These are phyloP conservation scores for Australoheros facetus DNA, from an alignment of 2,797 vertebrate species.

Conservation along the genomic window DNA sequence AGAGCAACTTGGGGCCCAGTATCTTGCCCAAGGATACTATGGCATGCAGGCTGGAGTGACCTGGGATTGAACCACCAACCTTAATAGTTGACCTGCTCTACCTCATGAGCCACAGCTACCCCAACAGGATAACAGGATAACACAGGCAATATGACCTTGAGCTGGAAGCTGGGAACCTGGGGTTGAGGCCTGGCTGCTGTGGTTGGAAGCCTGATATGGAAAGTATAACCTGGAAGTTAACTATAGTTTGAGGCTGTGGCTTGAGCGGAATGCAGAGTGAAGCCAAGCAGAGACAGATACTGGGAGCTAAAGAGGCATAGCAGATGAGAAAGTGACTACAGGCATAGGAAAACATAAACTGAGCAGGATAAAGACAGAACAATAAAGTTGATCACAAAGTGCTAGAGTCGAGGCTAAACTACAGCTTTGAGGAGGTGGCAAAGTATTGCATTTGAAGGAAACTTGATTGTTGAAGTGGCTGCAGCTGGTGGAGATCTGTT, in stretches of 20 bases:
- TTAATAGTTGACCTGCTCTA: too few relatives aligned
- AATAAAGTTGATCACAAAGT: neutral
- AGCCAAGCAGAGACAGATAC: neutral
- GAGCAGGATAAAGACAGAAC: neutral
- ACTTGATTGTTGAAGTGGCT: conserved; percentile 3
- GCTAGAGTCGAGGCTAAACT: neutral
- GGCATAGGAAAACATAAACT: neutral
- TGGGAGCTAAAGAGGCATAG: neutral
- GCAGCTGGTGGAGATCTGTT: neutral
- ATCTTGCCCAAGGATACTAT: too few relatives aligned
- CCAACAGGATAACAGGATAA: neutral
- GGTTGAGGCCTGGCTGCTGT: neutral
- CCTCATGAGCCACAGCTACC: too few relatives aligned
- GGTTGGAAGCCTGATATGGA: neutral
- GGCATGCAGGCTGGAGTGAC: too few relatives aligned
- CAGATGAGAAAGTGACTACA: neutral
- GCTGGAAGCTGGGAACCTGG: neutral
- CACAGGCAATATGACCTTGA: neutral
- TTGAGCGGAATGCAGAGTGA: neutral
- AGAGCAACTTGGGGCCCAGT: too few relatives aligned
- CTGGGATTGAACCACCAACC: too few relatives aligned
- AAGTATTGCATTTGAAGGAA: neutral
- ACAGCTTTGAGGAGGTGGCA: neutral
- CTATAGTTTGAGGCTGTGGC: neutral
- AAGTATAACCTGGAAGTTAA: neutral